Evolutionary conservation across 1,140 invertebrate genomes (phyloP).

Genomic region (Drosophila micromelanica): DNA sequence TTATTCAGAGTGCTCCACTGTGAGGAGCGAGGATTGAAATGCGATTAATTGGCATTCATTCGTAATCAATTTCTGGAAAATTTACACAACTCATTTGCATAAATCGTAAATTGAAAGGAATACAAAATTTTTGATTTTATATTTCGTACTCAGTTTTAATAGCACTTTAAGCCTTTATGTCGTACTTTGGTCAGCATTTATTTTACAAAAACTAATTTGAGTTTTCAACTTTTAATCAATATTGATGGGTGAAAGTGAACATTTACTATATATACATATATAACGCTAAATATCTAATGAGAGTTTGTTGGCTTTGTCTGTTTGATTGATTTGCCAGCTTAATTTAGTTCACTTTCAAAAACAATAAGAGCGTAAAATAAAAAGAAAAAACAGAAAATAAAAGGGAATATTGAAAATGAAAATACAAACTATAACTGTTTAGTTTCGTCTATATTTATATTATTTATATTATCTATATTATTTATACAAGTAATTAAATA

Average conservation of each 20-base stretch:
- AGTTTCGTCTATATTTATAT: too few species aligned
- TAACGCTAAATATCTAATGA: neutral
- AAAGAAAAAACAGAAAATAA: neutral
- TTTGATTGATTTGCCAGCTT: constrained; percentile 2
- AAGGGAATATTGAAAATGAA: too few species aligned
- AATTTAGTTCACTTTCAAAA: neutral
- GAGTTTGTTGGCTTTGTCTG: neutral
- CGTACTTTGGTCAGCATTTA: too few species aligned
- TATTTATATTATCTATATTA: too few species aligned
- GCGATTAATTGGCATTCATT: constrained; percentile 23
- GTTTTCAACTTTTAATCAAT: neutral
- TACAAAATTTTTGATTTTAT: too few species aligned
- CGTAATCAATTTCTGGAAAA: neutral
- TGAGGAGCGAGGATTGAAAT: neutral
- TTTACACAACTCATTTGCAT: neutral
- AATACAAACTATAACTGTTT: too few species aligned
- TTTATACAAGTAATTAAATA: too few species aligned
- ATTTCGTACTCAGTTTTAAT: too few species aligned
- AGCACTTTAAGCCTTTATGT: too few species aligned
- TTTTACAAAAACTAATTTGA: too few species aligned
- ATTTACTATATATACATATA: neutral
- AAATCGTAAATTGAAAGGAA: neutral
- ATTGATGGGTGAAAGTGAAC: neutral
- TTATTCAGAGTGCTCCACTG: neutral
- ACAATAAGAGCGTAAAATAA: neutral